Percentiles rank a stretch among this genome's conserved stretches.
phyloP scores from a whole-genome alignment of 2,113 vertebrate genomes.

The Phyllostomus discolor region DNA sequence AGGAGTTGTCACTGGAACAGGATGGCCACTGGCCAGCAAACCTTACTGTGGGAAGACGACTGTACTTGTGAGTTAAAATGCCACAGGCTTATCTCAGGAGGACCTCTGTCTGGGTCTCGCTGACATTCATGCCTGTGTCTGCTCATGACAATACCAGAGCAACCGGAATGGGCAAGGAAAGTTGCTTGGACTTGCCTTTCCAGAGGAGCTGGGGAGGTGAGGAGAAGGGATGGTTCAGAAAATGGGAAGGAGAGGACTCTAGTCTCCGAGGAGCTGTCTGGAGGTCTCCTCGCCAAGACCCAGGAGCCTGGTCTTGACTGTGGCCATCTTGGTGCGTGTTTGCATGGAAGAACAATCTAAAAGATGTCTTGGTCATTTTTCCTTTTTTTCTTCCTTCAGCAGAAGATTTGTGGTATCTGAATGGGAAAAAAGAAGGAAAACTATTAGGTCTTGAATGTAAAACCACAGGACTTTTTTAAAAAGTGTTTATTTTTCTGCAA shows the following conservation, averaged over 20 bases:
- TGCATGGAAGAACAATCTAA: constrained; percentile 19
- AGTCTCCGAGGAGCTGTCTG: not conserved
- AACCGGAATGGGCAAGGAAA: not conserved
- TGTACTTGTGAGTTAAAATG: constrained; percentile 17
- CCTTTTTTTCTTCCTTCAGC: constrained; percentile 48
- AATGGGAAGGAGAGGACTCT: not conserved
- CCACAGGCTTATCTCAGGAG: not conserved
- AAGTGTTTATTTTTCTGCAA: constrained; percentile 75
- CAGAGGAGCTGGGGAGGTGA: not conserved
- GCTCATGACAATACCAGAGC: not conserved
- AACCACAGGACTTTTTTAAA: constrained; percentile 68
- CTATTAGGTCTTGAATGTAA: constrained; percentile 74
- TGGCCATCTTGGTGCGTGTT: constrained; percentile 12
- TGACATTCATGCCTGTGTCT: not conserved
- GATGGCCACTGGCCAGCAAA: constrained; percentile 18
- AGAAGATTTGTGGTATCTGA: constrained; percentile 69
- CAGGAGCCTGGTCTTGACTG: no score
- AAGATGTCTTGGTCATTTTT: constrained; percentile 21
- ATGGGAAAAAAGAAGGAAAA: constrained; percentile 63
- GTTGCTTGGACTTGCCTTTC: rapidly evolving
- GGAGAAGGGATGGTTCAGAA: not conserved
- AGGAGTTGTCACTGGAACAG: constrained; percentile 32
- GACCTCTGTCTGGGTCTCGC: not conserved
- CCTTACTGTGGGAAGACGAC: not conserved
- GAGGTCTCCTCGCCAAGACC: not conserved